Evolutionary conservation across 1,140 invertebrate genomes (phyloP).

Genomic region (Brachionus rotundiformis): DNA sequence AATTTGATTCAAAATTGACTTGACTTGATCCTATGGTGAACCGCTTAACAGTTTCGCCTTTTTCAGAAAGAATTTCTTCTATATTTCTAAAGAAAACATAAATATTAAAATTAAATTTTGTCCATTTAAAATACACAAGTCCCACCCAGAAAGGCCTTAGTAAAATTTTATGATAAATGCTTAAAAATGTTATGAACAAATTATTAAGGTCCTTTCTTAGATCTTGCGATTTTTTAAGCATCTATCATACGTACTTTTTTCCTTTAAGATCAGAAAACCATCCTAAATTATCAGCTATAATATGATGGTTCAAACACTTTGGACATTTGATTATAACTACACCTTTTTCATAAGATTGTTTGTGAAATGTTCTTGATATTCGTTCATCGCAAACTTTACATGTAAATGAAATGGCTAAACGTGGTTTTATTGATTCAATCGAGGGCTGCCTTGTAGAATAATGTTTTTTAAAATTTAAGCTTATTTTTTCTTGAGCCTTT

Average conservation of each 20-base stretch:
- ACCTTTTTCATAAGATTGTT: constrained; percentile 79
- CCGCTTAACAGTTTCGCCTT: constrained; percentile 75
- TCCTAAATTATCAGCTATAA: constrained; percentile 87
- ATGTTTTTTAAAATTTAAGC: neutral
- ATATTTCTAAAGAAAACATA: constrained; percentile 69
- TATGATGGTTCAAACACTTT: constrained; percentile 80
- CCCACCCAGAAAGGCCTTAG: neutral
- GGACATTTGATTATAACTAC: constrained; percentile 83
- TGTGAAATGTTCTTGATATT: constrained; percentile 77
- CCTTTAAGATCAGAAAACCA: constrained; percentile 79
- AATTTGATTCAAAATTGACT: neutral
- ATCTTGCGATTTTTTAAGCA: constrained; percentile 15
- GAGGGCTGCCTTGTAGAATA: neutral
- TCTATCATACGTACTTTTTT: constrained; percentile 64
- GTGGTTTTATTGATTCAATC: constrained; percentile 28
- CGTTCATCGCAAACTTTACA: constrained; percentile 80
- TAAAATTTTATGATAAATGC: constrained; percentile 21
- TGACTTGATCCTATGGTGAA: neutral
- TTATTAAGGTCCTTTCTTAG: neutral
- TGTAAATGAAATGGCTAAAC: constrained; percentile 67
- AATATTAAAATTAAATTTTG: neutral
- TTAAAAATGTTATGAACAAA: neutral
- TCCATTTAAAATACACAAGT: constrained; percentile 6
- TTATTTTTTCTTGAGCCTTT: too few species aligned
- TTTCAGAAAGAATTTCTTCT: constrained; percentile 77